A percentile compares a stretch with the other conserved stretches of the same genome.
Evolutionary conservation across 1,140 invertebrate species (phyloP).

Genomic region (Sesamia nonagrioides): DNA sequence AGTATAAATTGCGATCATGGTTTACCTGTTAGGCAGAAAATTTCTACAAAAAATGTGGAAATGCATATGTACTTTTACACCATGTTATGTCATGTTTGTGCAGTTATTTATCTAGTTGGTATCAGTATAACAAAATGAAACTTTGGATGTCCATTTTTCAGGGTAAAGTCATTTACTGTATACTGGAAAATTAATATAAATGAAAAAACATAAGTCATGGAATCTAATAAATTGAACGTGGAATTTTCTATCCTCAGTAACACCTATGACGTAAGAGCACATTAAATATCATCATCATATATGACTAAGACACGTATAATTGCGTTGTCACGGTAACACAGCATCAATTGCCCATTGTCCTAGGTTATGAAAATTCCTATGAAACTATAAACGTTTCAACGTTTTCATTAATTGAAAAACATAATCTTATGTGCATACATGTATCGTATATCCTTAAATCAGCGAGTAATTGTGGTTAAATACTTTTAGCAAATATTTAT

Average conservation of each 20-base stretch:
- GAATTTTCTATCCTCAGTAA: not conserved
- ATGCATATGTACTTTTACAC: too few relatives aligned
- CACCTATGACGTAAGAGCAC: not conserved
- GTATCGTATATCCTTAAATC: not conserved
- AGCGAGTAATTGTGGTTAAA: not conserved
- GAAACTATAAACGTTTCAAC: not conserved
- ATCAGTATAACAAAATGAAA: too few relatives aligned
- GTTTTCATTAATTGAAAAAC: not conserved
- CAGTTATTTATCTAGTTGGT: too few relatives aligned
- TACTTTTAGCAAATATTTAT: too few relatives aligned
- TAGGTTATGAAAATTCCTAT: constrained; percentile 36
- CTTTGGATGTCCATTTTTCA: too few relatives aligned
- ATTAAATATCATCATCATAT: not conserved
- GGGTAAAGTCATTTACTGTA: too few relatives aligned
- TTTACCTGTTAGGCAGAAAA: too few relatives aligned
- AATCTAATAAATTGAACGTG: not conserved
- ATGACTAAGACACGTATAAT: constrained; percentile 17
- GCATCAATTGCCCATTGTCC: constrained; percentile 11
- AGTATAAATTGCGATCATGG: too few relatives aligned
- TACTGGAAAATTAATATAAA: too few relatives aligned
- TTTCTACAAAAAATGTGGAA: too few relatives aligned
- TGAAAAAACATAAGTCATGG: not conserved
- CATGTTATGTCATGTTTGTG: too few relatives aligned
- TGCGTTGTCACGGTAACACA: not conserved
- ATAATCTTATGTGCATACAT: not conserved